These are phyloP conservation scores for Sisyra nigra DNA, from an alignment of 2,888 invertebrate species.

Conservation along the genomic window DNA sequence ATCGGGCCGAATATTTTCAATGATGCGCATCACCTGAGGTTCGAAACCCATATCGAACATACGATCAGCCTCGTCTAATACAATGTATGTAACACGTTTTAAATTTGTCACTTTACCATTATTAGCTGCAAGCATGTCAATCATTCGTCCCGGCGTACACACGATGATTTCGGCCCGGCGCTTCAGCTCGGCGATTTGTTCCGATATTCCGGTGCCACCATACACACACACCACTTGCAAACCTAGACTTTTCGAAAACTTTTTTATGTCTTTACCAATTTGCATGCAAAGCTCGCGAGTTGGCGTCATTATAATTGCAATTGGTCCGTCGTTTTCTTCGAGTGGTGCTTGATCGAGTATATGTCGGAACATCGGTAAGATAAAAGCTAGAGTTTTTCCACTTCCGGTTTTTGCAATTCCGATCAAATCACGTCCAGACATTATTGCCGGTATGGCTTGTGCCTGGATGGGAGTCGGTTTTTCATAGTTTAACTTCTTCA, in stretches of 20 bases:
- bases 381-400: constrained; percentile 95
- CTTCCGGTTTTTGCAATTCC: constrained; percentile 99
- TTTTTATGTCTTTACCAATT: constrained; percentile 89
- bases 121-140: constrained; percentile 98
- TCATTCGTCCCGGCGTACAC: constrained; percentile 98
- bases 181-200: constrained; percentile 86
- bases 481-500: constrained; percentile 82
- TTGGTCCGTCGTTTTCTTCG: constrained; percentile 95
- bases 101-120: constrained; percentile 95
- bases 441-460: constrained; percentile 93
- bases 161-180: constrained; percentile 96
- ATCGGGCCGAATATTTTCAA: constrained; percentile 93
- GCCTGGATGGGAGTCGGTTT: constrained; percentile 98
- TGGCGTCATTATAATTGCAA: constrained; percentile 94
- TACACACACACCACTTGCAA: constrained; percentile 91
- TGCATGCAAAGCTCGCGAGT: constrained; percentile 98
- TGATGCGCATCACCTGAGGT: constrained; percentile 89
- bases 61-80: constrained; percentile 95
- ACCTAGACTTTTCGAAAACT: constrained; percentile 78
- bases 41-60: constrained; percentile 99
- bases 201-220: constrained; percentile 94
- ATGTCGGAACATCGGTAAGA: constrained; percentile 94
- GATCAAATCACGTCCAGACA: constrained; percentile 93
- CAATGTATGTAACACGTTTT: constrained; percentile 90
- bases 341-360: constrained; percentile 85